phyloP scores from a whole-genome alignment of 1,140 invertebrate genomes.

The Bombus superbus region DNA sequence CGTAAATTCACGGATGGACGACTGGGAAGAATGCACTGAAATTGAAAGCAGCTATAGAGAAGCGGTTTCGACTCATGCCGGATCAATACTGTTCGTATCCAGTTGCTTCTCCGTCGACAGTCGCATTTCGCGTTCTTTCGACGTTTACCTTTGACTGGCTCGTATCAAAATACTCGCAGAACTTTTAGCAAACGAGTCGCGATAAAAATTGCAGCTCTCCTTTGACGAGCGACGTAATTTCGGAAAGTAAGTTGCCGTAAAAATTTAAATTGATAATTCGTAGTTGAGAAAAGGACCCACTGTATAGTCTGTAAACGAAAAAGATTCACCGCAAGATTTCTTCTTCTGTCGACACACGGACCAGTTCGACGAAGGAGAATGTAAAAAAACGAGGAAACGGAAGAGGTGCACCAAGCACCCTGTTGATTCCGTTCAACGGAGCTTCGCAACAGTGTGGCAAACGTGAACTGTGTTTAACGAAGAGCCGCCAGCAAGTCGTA shows the following conservation, averaged over 20 bases:
- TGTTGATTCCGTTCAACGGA: slow-evolving; percentile 33
- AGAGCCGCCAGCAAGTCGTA: slow-evolving; percentile 33
- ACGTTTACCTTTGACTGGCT: slow-evolving; percentile 20
- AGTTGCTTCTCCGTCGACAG: slow-evolving; percentile 51
- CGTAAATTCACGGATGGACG: slow-evolving; percentile 51
- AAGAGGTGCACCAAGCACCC: slow-evolving; percentile 5
- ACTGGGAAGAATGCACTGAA: slow-evolving; percentile 60
- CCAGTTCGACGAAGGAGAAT: neutral
- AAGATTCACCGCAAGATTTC: neutral
- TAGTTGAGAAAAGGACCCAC: neutral
- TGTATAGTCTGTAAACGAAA: neutral
- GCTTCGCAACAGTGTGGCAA: neutral
- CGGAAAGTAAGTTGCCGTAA: neutral
- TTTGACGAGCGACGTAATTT: neutral
- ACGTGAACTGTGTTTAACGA: slow-evolving; percentile 42
- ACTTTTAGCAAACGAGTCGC: neutral
- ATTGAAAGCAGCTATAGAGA: slow-evolving; percentile 60
- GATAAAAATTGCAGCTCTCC: neutral
- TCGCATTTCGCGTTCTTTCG: slow-evolving; percentile 44
- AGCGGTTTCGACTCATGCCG: slow-evolving; percentile 54
- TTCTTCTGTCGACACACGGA: neutral
- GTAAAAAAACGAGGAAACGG: neutral
- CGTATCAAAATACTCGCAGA: slow-evolving; percentile 10
- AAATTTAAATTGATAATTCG: neutral
- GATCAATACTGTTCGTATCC: slow-evolving; percentile 64